Conservation (phyloP, 2,113 vertebrate species). For the Argyrosomus japonicus region DNA sequence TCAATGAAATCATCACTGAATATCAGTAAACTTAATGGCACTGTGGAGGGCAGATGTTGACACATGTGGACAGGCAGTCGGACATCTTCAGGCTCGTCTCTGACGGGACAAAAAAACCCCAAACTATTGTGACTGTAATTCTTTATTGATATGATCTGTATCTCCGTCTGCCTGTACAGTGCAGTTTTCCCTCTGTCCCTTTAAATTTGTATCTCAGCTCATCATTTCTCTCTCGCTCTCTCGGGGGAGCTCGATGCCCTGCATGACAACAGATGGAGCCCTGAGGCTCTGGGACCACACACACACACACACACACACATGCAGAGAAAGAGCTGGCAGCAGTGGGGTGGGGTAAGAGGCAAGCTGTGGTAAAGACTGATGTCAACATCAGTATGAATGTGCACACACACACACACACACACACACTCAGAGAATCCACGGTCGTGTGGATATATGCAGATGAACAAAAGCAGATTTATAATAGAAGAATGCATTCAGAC, state of each 20-base stretch:
- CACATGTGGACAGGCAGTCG: neutral
- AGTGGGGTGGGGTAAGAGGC: conserved; percentile 17
- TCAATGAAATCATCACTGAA: neutral
- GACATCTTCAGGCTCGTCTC: neutral
- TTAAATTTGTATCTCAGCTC: conserved; percentile 64
- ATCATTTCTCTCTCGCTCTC: conserved; percentile 50
- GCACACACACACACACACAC: conserved; percentile 7
- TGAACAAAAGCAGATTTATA: conserved; percentile 41
- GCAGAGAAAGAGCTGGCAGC: conserved; percentile 28
- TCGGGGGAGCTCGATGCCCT: conserved; percentile 69
- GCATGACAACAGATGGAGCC: conserved; percentile 82
- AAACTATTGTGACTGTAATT: neutral
- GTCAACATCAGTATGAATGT: conserved; percentile 64
- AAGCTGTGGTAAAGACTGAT: conserved; percentile 64
- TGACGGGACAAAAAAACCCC: neutral
- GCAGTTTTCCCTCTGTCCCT: conserved; percentile 54
- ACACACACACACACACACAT: conserved; percentile 10
- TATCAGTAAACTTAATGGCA: neutral
- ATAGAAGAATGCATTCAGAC: conserved; percentile 30
- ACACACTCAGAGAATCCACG: neutral
- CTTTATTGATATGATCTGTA: conserved; percentile 2
- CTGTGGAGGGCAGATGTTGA: neutral
- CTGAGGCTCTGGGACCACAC: conserved; percentile 70
- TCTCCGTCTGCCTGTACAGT: neutral
- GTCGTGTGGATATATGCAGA: conserved; percentile 23